phyloP scores from a whole-genome alignment of 2,113 vertebrate genomes.

The Struthio camelus region DNA sequence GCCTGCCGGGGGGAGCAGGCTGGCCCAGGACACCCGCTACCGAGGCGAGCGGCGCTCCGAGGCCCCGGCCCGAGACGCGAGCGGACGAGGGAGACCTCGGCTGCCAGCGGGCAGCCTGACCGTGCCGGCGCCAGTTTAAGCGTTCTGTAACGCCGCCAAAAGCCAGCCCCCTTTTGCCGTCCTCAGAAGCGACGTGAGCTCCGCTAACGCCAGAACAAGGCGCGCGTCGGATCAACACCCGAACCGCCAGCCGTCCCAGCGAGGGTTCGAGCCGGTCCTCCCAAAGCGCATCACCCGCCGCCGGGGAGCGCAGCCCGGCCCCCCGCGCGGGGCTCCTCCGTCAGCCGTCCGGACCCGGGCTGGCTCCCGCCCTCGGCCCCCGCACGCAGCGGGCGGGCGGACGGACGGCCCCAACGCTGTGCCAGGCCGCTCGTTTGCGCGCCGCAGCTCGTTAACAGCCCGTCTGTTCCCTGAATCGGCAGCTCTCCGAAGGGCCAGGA shows the following conservation, averaged over 20 bases:
- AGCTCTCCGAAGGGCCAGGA: not conserved
- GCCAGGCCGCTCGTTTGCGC: not conserved
- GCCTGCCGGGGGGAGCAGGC: accelerated
- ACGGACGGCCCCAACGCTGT: not conserved
- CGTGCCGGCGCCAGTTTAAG: not conserved
- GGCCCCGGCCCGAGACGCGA: accelerated
- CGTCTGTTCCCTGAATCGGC: conserved; percentile 35
- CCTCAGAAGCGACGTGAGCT: not conserved
- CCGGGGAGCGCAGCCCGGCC: too few species aligned
- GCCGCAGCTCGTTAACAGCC: not conserved
- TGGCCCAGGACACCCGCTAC: accelerated
- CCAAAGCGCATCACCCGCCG: too few species aligned
- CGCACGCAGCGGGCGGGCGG: not conserved
- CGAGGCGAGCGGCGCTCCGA: not conserved
- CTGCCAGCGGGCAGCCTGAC: not conserved
- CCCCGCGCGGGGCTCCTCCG: not conserved
- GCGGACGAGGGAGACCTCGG: accelerated
- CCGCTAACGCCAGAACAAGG: accelerated
- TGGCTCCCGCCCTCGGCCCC: not conserved
- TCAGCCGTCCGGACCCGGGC: not conserved
- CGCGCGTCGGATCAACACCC: not conserved
- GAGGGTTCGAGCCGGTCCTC: too few species aligned
- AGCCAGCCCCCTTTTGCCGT: not conserved
- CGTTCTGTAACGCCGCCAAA: not conserved
- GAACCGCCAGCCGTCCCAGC: too few species aligned